These are phyloP conservation scores for Mugil cephalus DNA, from an alignment of 2,113 vertebrate species.

Conservation along the genomic window DNA sequence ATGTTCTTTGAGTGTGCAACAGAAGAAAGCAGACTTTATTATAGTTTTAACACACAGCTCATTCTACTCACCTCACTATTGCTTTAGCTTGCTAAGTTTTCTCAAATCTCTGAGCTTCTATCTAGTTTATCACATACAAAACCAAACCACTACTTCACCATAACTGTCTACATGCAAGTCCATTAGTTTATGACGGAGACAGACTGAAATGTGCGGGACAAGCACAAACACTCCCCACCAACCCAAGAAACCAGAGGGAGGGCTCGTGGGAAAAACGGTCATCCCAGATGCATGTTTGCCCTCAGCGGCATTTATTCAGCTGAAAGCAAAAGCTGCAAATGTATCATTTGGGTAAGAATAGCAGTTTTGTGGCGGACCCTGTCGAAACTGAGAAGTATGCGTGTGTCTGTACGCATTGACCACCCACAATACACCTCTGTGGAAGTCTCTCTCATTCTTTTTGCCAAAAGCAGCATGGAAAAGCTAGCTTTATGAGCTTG, in stretches of 20 bases:
- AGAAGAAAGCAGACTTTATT: conserved; percentile 15
- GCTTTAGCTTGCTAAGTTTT: not conserved
- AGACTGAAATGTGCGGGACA: conserved; percentile 32
- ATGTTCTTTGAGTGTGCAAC: too few species aligned
- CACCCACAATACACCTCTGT: conserved; percentile 78
- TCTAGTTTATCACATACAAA: conserved; percentile 8
- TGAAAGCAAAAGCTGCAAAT: conserved; percentile 68
- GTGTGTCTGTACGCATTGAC: conserved; percentile 64
- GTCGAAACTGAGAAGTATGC: conserved; percentile 67
- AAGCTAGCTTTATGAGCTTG: conserved; percentile 76
- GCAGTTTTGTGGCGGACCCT: conserved; percentile 62
- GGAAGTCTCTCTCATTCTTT: conserved; percentile 43
- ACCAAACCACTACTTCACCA: not conserved
- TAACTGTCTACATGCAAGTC: conserved; percentile 14
- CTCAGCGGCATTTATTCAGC: conserved; percentile 76
- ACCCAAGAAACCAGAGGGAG: conserved; percentile 32
- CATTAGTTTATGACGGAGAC: conserved; percentile 24
- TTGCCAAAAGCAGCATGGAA: conserved; percentile 78
- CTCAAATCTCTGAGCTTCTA: not conserved
- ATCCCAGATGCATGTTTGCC: conserved; percentile 59
- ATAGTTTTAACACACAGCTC: too few species aligned
- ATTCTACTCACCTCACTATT: not conserved
- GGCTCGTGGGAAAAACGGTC: conserved; percentile 60
- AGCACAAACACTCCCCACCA: conserved; percentile 30
- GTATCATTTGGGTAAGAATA: conserved; percentile 76